Evolutionary conservation across 2,113 vertebrate genomes (phyloP).

Genomic region (Sminthopsis crassicaudata): DNA sequence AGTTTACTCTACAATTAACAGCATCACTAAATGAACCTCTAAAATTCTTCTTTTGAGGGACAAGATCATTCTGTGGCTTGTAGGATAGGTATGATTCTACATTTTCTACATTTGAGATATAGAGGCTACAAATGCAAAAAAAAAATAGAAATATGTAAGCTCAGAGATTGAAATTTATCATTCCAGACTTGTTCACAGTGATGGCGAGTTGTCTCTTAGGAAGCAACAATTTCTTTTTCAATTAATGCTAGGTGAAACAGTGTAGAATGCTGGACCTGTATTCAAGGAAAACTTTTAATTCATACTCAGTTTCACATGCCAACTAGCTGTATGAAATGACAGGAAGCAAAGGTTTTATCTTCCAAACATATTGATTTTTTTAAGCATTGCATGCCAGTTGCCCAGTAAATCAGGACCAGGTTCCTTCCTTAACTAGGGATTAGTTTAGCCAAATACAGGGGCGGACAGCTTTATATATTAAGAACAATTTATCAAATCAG

Average conservation of each 20-base stretch:
- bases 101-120: not conserved
- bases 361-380: not conserved
- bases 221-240: not conserved
- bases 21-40: not conserved
- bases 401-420: not conserved
- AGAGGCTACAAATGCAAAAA: not conserved
- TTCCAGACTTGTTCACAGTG: not conserved
- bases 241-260: not conserved
- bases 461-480: not conserved
- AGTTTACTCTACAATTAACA: not conserved
- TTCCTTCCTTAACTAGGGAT: no score
- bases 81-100: not conserved
- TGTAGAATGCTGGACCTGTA: not conserved
- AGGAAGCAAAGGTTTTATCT: not conserved
- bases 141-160: not conserved
- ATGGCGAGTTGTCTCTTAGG: not conserved
- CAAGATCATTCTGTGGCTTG: not conserved
- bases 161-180: not conserved
- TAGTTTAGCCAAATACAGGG: not conserved
- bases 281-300: not conserved
- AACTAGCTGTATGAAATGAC: not conserved
- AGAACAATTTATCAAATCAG: no score
- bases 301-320: not conserved
- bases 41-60: not conserved
- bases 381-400: not conserved